Evolutionary conservation across 2,888 invertebrate genomes (phyloP).

Genomic region (Salticus scenicus): DNA sequence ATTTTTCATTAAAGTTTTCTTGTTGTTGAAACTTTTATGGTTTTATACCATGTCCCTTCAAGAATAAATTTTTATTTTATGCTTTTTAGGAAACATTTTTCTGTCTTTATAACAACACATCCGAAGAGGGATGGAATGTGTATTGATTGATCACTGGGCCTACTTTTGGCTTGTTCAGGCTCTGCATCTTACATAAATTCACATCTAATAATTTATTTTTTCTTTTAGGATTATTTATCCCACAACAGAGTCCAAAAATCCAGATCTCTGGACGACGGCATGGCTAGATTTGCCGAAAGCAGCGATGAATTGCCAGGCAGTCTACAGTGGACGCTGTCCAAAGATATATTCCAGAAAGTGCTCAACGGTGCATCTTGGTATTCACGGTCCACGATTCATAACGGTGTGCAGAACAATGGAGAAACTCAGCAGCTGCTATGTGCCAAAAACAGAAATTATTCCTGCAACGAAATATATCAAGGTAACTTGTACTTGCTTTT

Average conservation of each 20-base stretch:
- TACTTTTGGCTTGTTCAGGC: too few species aligned
- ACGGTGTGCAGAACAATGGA: background rate
- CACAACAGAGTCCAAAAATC: background rate
- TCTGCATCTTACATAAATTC: too few species aligned
- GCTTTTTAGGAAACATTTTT: too few species aligned
- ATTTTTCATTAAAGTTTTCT: too few species aligned
- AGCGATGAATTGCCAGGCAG: constrained; percentile 27
- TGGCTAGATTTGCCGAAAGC: constrained; percentile 40
- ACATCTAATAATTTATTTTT: too few species aligned
- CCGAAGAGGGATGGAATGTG: too few species aligned
- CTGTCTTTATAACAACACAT: too few species aligned
- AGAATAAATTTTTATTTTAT: too few species aligned
- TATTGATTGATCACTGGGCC: too few species aligned
- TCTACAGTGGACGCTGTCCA: constrained; percentile 56
- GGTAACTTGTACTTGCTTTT: background rate
- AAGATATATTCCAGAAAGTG: constrained; percentile 57
- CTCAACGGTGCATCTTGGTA: constrained; percentile 45
- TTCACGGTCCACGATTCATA: constrained; percentile 27
- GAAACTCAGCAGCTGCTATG: constrained; percentile 30
- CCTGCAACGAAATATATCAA: constrained; percentile 54
- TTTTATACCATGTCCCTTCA: too few species aligned
- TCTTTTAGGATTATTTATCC: background rate
- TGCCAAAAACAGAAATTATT: constrained; percentile 49
- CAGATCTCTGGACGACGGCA: background rate
- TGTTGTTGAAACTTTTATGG: too few species aligned